Conservation (phyloP, 53 echinoderm and acorn worm species). For the Paelopatides confundens region DNA sequence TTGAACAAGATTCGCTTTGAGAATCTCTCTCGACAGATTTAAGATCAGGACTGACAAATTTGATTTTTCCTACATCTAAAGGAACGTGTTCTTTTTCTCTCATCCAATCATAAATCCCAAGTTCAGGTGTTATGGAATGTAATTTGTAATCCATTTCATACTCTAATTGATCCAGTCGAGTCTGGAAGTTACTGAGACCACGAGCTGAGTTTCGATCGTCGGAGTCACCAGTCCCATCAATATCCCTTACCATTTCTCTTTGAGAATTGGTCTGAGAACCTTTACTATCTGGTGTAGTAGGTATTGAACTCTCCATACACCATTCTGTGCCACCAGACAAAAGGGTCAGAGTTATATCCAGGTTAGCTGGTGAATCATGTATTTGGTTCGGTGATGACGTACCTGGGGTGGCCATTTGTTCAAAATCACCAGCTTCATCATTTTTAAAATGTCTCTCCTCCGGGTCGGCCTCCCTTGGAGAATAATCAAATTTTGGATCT, state of each 20-base stretch:
- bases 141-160: constrained; percentile 8
- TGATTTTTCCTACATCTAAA: constrained; percentile 12
- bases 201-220: background rate
- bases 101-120: constrained; percentile 35
- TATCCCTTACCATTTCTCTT: background rate
- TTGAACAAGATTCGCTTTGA: constrained; percentile 9
- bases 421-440: background rate
- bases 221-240: background rate
- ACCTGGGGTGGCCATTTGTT: background rate
- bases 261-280: background rate
- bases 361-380: background rate
- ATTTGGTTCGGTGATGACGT: background rate
- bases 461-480: background rate
- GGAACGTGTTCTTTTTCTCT: constrained; percentile 20
- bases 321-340: background rate
- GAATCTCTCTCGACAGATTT: constrained; percentile 11
- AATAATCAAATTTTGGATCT: background rate
- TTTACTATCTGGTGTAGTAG: background rate
- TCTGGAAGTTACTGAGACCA: background rate
- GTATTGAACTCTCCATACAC: constrained; percentile 18
- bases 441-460: background rate
- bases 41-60: background rate
- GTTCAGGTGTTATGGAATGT: constrained; percentile 6
- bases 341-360: background rate
- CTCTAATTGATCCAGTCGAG: background rate